phyloP scores from a whole-genome alignment of 2,113 vertebrate species.

The Poeciliopsis turrubarensis region DNA sequence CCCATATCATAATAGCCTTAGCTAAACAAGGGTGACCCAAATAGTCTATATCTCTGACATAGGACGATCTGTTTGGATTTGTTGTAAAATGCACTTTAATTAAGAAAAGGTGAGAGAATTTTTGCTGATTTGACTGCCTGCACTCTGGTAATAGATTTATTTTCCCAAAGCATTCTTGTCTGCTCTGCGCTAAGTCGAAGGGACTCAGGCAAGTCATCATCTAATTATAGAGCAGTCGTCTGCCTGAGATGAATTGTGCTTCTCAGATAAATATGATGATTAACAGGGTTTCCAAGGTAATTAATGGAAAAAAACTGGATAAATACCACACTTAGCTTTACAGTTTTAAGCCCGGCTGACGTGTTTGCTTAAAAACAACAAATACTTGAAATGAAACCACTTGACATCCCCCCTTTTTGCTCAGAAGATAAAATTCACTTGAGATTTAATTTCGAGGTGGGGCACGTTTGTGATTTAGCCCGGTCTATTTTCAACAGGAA shows the following conservation, averaged over 20 bases:
- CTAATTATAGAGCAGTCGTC: conserved; percentile 56
- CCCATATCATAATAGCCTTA: conserved; percentile 78
- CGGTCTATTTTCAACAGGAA: conserved; percentile 69
- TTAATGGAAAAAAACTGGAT: neutral
- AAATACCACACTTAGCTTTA: conserved; percentile 1
- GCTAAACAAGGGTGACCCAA: conserved; percentile 69
- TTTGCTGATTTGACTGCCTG: neutral
- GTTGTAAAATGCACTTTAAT: neutral
- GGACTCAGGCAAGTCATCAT: conserved; percentile 35
- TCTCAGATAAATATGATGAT: conserved; percentile 50
- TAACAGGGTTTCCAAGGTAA: conserved; percentile 10
- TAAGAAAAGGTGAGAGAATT: neutral
- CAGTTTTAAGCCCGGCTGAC: neutral
- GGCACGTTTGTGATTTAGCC: conserved; percentile 29
- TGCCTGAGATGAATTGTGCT: conserved; percentile 31
- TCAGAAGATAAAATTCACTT: neutral
- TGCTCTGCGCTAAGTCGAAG: conserved; percentile 31
- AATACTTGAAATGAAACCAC: neutral
- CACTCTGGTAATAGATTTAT: conserved; percentile 32
- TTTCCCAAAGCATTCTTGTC: conserved; percentile 35
- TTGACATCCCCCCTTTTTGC: too few relatives aligned
- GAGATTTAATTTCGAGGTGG: conserved; percentile 9
- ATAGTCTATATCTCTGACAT: conserved; percentile 48
- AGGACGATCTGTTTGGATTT: neutral
- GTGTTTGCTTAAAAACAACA: neutral